Conservation (phyloP, 2,113 vertebrate genomes). For the Zosterops pallidus region DNA sequence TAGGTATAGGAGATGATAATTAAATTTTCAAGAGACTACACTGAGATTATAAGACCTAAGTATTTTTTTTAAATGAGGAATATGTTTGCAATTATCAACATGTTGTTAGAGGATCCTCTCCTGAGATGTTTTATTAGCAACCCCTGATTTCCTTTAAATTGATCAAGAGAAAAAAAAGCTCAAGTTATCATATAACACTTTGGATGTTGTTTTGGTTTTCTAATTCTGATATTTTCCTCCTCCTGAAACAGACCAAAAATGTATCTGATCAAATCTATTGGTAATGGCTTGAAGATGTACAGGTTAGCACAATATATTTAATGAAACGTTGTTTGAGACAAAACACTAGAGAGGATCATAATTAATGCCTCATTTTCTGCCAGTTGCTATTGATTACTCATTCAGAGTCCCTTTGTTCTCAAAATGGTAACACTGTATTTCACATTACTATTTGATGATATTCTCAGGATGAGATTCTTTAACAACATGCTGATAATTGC, state of each 20-base stretch:
- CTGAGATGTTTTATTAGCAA: constrained; percentile 78
- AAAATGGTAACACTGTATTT: constrained; percentile 78
- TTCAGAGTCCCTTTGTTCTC: constrained; percentile 81
- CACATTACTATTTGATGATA: constrained; percentile 81
- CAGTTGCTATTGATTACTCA: constrained; percentile 85
- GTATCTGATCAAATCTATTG: constrained; percentile 67
- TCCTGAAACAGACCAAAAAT: constrained; percentile 49
- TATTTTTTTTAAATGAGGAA: constrained; percentile 43
- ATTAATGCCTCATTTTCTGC: constrained; percentile 83
- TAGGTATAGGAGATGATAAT: constrained; percentile 74
- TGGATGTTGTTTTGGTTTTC: constrained; percentile 40
- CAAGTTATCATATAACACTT: constrained; percentile 39
- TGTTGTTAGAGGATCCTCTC: constrained; percentile 75
- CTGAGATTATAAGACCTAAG: constrained; percentile 67
- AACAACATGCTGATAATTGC: constrained; percentile 77
- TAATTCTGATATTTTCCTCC: constrained; percentile 15
- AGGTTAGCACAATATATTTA: constrained; percentile 83
- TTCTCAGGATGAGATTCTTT: constrained; percentile 78
- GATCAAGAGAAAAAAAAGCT: constrained; percentile 52
- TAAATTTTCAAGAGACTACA: constrained; percentile 75
- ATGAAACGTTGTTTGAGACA: constrained; percentile 83
- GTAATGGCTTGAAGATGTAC: constrained; percentile 74
- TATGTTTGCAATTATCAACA: constrained; percentile 74
- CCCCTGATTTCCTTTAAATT: constrained; percentile 63
- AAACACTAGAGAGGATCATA: constrained; percentile 78